Evolutionary conservation across 2,113 vertebrate genomes (phyloP).

Genomic region (Megaleporinus macrocephalus): DNA sequence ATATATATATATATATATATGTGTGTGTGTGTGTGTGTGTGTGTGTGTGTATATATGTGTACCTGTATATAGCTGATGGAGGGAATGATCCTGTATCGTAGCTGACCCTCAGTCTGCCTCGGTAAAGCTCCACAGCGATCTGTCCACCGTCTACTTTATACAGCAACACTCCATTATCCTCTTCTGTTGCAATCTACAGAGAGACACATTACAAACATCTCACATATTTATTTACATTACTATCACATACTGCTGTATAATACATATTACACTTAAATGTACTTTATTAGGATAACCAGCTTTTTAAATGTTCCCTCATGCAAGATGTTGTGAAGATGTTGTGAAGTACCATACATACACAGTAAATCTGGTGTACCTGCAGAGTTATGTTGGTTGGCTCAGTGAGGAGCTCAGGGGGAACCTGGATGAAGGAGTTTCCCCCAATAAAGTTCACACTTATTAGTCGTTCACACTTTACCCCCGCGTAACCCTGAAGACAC

Average conservation of each 20-base stretch:
- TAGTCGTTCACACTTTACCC: conserved; percentile 90
- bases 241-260: neutral
- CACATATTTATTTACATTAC: neutral
- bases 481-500: conserved; percentile 93
- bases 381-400: conserved; percentile 93
- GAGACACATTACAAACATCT: conserved; percentile 11
- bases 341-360: too few species aligned
- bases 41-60: too few species aligned
- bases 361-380: conserved; percentile 89
- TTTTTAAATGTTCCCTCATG: too few species aligned
- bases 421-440: conserved; percentile 92
- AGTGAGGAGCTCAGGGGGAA: conserved; percentile 85
- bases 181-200: conserved; percentile 93
- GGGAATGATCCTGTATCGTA: conserved; percentile 93
- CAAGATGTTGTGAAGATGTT: too few species aligned
- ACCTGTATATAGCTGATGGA: conserved; percentile 98
- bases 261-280: neutral
- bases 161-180: conserved; percentile 94
- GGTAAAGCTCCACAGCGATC: conserved; percentile 92
- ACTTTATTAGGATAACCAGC: too few species aligned
- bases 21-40: too few species aligned
- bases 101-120: conserved; percentile 94
- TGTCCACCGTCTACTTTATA: conserved; percentile 95
- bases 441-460: conserved; percentile 94
- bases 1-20: neutral